A percentile compares a stretch with the other conserved stretches of the same genome.
These are phyloP conservation scores for Isotomurus palustris DNA, from an alignment of 2,888 invertebrate genomes.

Conservation along the genomic window DNA sequence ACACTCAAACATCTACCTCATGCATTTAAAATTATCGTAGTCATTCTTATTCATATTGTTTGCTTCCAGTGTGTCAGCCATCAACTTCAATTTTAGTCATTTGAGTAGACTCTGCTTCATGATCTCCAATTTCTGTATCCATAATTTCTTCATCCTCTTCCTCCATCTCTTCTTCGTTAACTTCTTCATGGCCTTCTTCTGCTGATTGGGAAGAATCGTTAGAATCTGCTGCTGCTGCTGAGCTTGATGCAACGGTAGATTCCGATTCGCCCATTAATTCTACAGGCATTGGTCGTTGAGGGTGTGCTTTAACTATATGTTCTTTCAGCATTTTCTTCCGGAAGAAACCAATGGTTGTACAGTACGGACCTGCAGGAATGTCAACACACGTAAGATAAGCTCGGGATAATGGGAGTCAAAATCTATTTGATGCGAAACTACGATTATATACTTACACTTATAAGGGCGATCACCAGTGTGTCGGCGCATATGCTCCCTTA, in stretches of 20 bases:
- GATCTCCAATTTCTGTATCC: constrained; percentile 2
- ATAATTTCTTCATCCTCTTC: constrained; percentile 7
- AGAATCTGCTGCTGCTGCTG: neutral
- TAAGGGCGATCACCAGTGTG: constrained; percentile 43
- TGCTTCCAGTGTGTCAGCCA: neutral
- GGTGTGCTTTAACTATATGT: constrained; percentile 38
- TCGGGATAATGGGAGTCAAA: too few relatives aligned
- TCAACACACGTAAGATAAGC: too few relatives aligned
- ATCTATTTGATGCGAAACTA: too few relatives aligned
- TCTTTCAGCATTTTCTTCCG: constrained; percentile 42
- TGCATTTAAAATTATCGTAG: neutral
- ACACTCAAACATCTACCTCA: neutral
- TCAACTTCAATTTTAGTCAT: too few relatives aligned
- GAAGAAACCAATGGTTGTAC: constrained; percentile 39
- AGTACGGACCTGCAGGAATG: constrained; percentile 29
- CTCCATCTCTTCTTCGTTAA: constrained; percentile 5
- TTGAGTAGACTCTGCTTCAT: neutral
- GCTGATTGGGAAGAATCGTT: constrained; percentile 3
- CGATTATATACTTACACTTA: constrained; percentile 19
- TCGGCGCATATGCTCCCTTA: constrained; percentile 42
- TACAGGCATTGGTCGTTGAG: constrained; percentile 37
- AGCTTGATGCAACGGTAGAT: neutral
- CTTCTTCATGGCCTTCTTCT: constrained; percentile 2
- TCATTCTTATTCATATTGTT: neutral
- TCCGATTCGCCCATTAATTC: constrained; percentile 29